phyloP scores from a whole-genome alignment of 2,113 vertebrate species.

The Athene noctua region DNA sequence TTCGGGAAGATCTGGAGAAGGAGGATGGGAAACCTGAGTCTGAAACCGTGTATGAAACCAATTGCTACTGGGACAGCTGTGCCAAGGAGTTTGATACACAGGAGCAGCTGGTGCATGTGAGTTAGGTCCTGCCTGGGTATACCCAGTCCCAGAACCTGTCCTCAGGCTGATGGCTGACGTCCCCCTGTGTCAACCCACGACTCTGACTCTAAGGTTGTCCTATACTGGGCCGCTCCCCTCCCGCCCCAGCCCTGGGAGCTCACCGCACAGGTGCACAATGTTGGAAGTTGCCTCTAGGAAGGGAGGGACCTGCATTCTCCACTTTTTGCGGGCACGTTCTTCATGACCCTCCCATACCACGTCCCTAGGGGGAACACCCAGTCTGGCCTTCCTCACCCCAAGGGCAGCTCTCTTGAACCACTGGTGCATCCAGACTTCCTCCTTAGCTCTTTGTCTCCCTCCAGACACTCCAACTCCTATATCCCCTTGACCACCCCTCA shows the following conservation, averaged over 20 bases:
- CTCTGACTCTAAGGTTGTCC: background rate
- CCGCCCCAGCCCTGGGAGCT: fast-evolving
- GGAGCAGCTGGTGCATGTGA: slow-evolving; percentile 96
- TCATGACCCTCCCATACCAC: too few relatives aligned
- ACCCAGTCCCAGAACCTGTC: background rate
- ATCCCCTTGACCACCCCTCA: background rate
- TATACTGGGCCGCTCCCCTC: background rate
- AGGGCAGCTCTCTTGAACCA: background rate
- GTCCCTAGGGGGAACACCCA: background rate
- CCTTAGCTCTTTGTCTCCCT: background rate
- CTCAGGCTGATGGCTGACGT: background rate
- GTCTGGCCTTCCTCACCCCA: background rate
- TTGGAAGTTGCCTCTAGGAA: background rate
- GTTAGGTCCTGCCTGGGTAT: background rate
- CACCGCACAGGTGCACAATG: fast-evolving
- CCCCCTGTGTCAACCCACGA: background rate
- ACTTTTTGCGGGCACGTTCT: background rate
- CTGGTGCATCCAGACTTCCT: background rate
- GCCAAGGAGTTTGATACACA: slow-evolving; percentile 95
- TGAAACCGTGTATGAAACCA: slow-evolving; percentile 92
- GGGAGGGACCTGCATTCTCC: background rate
- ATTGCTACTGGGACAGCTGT: slow-evolving; percentile 95
- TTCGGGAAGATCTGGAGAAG: slow-evolving; percentile 91
- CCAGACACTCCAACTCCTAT: fast-evolving
- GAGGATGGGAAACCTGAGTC: slow-evolving; percentile 91